Evolutionary conservation across 2,888 invertebrate genomes (phyloP).

Genomic region (Capitulum mitella): DNA sequence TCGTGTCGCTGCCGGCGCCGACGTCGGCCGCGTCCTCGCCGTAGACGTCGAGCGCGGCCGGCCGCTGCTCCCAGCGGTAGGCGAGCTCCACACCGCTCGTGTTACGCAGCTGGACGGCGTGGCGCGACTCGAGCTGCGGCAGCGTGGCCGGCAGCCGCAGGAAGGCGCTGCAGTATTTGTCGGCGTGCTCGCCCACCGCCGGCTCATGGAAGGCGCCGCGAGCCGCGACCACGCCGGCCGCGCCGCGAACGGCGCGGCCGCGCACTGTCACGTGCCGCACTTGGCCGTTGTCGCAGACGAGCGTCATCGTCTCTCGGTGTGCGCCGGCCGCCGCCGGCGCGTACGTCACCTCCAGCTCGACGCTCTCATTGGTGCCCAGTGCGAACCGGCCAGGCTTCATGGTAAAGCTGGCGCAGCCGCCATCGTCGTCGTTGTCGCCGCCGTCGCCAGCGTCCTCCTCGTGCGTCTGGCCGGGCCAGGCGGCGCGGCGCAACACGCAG

Average conservation of each 20-base stretch:
- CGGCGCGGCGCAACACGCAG: slow-evolving; percentile 50
- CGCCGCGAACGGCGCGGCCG: slow-evolving; percentile 6
- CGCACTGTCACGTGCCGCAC: not conserved
- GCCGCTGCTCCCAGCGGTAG: not conserved
- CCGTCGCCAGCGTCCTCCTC: too few species aligned
- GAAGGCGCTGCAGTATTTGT: not conserved
- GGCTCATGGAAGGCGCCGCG: not conserved
- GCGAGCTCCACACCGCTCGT: not conserved
- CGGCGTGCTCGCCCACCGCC: not conserved
- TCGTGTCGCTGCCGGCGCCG: not conserved
- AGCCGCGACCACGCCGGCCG: not conserved
- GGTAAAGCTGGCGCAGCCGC: not conserved
- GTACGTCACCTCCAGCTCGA: slow-evolving; percentile 15
- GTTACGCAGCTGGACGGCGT: not conserved
- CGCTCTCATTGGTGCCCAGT: not conserved
- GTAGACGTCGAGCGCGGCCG: not conserved
- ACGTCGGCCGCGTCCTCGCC: not conserved
- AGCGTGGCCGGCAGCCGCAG: slow-evolving; percentile 7
- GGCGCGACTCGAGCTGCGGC: not conserved
- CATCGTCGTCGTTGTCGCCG: too few species aligned
- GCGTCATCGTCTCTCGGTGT: slow-evolving; percentile 4
- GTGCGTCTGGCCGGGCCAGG: slow-evolving; percentile 41
- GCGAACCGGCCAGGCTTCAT: not conserved
- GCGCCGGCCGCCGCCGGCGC: not conserved
- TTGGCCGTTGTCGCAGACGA: slow-evolving; percentile 2